Conservation (phyloP, 2,113 vertebrate genomes). For the Cavia aperea region DNA sequence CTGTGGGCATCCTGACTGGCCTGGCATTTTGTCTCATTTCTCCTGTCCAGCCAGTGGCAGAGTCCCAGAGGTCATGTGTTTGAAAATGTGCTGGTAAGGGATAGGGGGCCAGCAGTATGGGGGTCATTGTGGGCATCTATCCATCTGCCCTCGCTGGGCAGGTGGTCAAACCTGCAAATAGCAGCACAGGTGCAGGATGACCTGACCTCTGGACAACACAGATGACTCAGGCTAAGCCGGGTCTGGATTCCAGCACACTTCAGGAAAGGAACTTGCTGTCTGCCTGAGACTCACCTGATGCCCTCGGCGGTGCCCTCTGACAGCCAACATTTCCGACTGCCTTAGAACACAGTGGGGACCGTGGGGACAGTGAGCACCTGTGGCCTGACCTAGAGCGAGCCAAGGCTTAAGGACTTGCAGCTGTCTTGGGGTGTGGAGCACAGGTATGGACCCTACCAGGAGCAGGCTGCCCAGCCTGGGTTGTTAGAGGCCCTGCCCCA, state of each 20-base stretch:
- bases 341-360: background rate
- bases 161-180: background rate
- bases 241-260: background rate
- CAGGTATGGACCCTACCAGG: background rate
- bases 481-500: background rate
- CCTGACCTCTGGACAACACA: background rate
- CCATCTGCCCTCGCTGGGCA: background rate
- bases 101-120: background rate
- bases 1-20: background rate
- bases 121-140: background rate
- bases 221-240: background rate
- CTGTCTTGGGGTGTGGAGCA: background rate
- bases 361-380: too few species aligned
- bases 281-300: background rate
- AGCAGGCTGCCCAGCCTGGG: background rate
- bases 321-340: too few species aligned
- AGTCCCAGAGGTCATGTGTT: background rate
- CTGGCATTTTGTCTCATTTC: background rate
- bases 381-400: background rate
- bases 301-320: background rate
- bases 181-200: background rate
- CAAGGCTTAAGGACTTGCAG: background rate
- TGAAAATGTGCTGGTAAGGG: background rate
- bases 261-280: background rate
- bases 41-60: background rate